Evolutionary conservation across 2,888 invertebrate genomes (phyloP).

Genomic region (Alitta virens): DNA sequence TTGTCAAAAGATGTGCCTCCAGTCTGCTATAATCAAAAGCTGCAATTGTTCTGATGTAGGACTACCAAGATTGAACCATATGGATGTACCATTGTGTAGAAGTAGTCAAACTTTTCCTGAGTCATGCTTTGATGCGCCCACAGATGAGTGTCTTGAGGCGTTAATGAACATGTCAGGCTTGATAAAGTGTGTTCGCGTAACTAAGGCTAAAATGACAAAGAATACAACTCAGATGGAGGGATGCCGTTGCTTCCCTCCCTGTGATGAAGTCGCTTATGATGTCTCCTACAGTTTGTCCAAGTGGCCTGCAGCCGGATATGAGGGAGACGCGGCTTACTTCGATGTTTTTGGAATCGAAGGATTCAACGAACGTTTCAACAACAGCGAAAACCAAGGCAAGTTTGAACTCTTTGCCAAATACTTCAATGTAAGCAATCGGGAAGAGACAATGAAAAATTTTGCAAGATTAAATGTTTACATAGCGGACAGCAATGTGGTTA

Average conservation of each 20-base stretch:
- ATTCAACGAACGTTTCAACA: slow-evolving; percentile 25
- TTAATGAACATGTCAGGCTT: slow-evolving; percentile 13
- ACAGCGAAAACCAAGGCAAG: slow-evolving; percentile 14
- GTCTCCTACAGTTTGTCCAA: slow-evolving; percentile 30
- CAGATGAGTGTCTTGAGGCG: slow-evolving; percentile 23
- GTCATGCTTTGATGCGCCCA: slow-evolving; percentile 23
- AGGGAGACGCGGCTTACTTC: slow-evolving; percentile 28
- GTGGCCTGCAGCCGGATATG: slow-evolving; percentile 31
- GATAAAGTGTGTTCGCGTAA: slow-evolving; percentile 24
- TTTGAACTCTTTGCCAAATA: slow-evolving; percentile 18
- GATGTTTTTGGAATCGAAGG: slow-evolving; percentile 28
- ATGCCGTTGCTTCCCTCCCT: slow-evolving; percentile 28
- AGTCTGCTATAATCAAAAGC: slow-evolving; percentile 20
- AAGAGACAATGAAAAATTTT: slow-evolving; percentile 29
- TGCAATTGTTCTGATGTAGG: slow-evolving; percentile 24
- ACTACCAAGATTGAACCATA: slow-evolving; percentile 16
- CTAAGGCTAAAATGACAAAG: slow-evolving; percentile 20
- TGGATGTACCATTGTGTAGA: slow-evolving; percentile 16
- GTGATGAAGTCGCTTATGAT: slow-evolving; percentile 29
- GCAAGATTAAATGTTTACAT: slow-evolving; percentile 31
- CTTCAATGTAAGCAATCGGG: slow-evolving; percentile 22
- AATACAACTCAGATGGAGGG: slow-evolving; percentile 23
- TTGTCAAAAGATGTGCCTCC: slow-evolving; percentile 31
- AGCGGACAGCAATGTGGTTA: slow-evolving; percentile 31
- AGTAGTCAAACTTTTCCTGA: slow-evolving; percentile 22